Base-by-base conservation (phyloP, 1,140 invertebrate genomes). In the Anagrus nilaparvatae region DNA sequence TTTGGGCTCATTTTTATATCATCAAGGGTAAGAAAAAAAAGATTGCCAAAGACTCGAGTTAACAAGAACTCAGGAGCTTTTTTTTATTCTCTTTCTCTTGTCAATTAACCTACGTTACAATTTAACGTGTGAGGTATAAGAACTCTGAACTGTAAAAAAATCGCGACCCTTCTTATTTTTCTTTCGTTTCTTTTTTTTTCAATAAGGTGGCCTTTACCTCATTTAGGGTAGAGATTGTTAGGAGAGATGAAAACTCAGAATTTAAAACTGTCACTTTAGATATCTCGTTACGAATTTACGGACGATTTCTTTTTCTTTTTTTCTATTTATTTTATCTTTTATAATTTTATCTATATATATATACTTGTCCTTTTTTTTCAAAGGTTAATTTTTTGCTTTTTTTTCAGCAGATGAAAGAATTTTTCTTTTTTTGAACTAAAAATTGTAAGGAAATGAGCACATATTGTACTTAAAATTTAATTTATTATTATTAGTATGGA, bases 91-190 rank as follows among this genome's bases (percentile, higher is more conserved):
- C 55, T 50, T 56, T 55, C 53, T 53, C 58, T 56, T 69, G 66
- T 67, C 65, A 69, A 67, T 69, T 69, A 69, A 69, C 63, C 63
- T 60, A n/a, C n/a, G n/a, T n/a, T n/a, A n/a, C n/a, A n/a, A n/a
- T n/a, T n/a, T n/a, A n/a, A n/a, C n/a, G n/a, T n/a, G n/a, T n/a
- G n/a, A n/a, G n/a, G n/a, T n/a, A n/a, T n/a, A n/a, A n/a, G n/a
- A n/a, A 58, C 55, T 58, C 42, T 52, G 51, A 50, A 46, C 47
- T 61, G 60, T 14, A 28, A 29, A 67, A 67, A 69, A 69, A 67
- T 67, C 61, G 61, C 60, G 52, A 64, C 65, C 66, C 63, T 61
- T 61, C n/a, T n/a, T n/a, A n/a, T n/a, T n/a, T n/a, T n/a, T n/a
- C n/a, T n/a, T n/a, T n/a, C n/a, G n/a, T n/a, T n/a, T n/a, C n/a